A percentile compares a stretch with the other conserved stretches of the same genome.
Conservation (phyloP, 2,113 vertebrate genomes). For the Antennarius striatus region DNA sequence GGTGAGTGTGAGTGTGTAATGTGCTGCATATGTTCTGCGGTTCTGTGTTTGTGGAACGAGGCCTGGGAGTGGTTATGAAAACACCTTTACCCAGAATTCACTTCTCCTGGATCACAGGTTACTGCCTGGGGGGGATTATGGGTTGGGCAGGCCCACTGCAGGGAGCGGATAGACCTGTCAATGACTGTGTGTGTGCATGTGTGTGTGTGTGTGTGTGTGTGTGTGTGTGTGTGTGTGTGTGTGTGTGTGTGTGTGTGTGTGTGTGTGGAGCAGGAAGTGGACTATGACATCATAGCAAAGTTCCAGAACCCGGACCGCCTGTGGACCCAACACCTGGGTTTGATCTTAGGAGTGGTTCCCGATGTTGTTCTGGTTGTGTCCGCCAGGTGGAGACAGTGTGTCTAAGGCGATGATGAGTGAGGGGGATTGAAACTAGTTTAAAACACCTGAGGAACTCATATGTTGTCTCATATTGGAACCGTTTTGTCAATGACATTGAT, state of each 20-base stretch:
- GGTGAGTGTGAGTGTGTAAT: conserved; percentile 29
- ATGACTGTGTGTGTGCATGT: too few relatives aligned
- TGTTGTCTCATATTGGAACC: too few relatives aligned
- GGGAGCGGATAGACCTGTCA: conserved; percentile 44
- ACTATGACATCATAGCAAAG: conserved; percentile 44
- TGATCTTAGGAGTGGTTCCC: too few relatives aligned
- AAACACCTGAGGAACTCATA: too few relatives aligned
- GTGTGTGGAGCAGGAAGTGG: not conserved
- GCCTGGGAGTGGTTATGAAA: conserved; percentile 74
- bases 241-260: not conserved
- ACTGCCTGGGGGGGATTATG: conserved; percentile 43
- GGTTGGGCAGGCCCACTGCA: conserved; percentile 55
- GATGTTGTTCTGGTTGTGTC: too few relatives aligned
- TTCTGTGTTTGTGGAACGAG: conserved; percentile 69
- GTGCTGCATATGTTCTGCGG: conserved; percentile 65
- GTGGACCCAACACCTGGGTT: too few relatives aligned
- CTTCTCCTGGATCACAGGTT: conserved; percentile 66
- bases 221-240: not conserved
- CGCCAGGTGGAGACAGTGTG: too few relatives aligned
- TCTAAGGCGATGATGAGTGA: too few relatives aligned
- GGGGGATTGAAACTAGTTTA: too few relatives aligned
- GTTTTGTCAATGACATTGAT: too few relatives aligned
- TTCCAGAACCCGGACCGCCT: too few relatives aligned
- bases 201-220: not conserved
- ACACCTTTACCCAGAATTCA: conserved; percentile 65